A percentile compares a stretch with the other conserved stretches of the same genome.
These are phyloP conservation scores for Anastrepha obliqua DNA, from an alignment of 1,140 invertebrate genomes.

Conservation along the genomic window DNA sequence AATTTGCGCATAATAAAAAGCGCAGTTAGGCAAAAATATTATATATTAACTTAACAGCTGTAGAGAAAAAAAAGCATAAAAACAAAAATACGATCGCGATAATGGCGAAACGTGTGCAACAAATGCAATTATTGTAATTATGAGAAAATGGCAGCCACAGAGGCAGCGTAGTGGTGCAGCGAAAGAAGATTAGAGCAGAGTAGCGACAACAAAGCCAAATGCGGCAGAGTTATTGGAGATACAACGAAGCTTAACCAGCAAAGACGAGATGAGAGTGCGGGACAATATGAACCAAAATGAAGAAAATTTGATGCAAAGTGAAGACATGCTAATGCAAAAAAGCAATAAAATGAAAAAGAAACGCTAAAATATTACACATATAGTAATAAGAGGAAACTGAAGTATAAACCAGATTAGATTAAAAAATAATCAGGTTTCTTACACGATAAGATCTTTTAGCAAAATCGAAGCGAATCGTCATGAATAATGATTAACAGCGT, in stretches of 20 bases:
- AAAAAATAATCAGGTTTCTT: too few relatives aligned
- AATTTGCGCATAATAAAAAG: conserved; percentile 40
- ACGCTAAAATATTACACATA: not conserved
- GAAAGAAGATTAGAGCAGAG: not conserved
- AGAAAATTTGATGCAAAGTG: not conserved
- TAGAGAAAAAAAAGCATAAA: not conserved
- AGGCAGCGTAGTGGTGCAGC: not conserved
- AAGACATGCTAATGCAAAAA: not conserved
- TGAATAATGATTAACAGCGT: too few relatives aligned
- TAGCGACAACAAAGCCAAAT: not conserved
- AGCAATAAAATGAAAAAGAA: not conserved
- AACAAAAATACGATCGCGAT: not conserved
- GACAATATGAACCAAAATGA: not conserved
- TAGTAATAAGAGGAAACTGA: too few relatives aligned
- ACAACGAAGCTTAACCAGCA: not conserved
- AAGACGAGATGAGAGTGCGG: not conserved
- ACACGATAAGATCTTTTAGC: not conserved
- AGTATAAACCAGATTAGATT: too few relatives aligned
- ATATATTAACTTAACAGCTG: not conserved
- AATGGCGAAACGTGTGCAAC: not conserved
- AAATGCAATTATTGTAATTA: conserved; percentile 38
- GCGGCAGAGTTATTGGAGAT: not conserved
- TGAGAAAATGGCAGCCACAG: not conserved
- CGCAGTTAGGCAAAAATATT: not conserved
- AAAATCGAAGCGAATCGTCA: not conserved